Evolutionary conservation across 35 echinoderm and acorn worm genomes (phyloP), one percentile per base, ranked within the genome.

Genomic region (Lytechinus variegatus): DNA sequence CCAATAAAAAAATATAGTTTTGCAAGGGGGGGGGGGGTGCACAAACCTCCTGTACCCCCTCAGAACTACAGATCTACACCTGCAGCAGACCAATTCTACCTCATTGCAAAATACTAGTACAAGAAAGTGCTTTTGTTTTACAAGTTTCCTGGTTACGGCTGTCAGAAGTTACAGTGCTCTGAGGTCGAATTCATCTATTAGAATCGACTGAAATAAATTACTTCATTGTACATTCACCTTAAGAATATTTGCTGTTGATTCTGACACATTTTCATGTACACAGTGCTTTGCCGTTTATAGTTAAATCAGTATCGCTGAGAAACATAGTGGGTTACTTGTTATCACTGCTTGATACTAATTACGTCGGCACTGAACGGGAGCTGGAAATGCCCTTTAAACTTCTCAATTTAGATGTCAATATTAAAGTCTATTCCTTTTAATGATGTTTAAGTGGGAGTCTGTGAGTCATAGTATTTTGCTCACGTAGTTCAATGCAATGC

Each of bases 281-380:
- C 14, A 21, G 14, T 79, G 14, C 19, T 24, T 24, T 79, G 66
- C 66, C 24, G 66, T 79, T 79, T 44, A 44, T 44, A 79, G 66
- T 79, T 79, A 24, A 24, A 79, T 79, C 66, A 79, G 66, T 79
- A 79, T 79, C 66, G 66, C 66, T 79, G 66, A 79, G 66, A 79
- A 79, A 79, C 66, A 79, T 16, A 79, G 19, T 79, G 66, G 4
- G 66, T 79, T 16, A 0, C 16, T 79, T 79, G 8, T 79, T 79
- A 79, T 79, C 66, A n/a, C 66, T 79, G 66, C 21, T 24, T 79
- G 66, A n/a, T 79, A 79, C 66, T 24, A 79, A 79, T 79, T 79
- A 79, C 19, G 14, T n/a, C 21, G 66, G 66, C 66, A 27, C n/a
- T 79, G 66, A 79, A 79, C n/a, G 19, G 66, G 66, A 24, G 66